Evolutionary conservation across 2,113 vertebrate genomes (phyloP), one percentile per base, ranked within the genome.

Genomic region (Chitala chitala): DNA sequence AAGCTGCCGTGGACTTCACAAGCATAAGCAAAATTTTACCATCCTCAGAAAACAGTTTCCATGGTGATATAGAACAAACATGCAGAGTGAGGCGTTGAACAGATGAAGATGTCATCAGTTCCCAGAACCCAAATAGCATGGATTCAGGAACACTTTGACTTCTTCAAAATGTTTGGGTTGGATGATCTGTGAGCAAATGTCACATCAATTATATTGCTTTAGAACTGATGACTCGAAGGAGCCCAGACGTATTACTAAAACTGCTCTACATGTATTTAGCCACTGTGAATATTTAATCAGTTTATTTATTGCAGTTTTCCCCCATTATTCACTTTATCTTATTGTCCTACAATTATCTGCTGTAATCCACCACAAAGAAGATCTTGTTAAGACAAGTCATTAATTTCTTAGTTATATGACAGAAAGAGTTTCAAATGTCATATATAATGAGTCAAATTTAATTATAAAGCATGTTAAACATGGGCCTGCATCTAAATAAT

Each of bases 31-130:
- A 64, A 63, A 15, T 56, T 15, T 15, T 63, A 73, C n/a, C n/a
- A 73, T 63, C 48, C 71, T 48, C 26, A 4, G 56, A 13, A 51
- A 0, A 26, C 48, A 71, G 61, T 71, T 77, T 61, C 75, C 54
- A 54, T 72, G 69, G 74, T 66, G 44, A 82, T 46, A 69, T 63
- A 76, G 71, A 72, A 10, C 56, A 44, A 61, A 24, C 74, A 78
- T 80, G 83, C 69, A 79, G 74, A 79, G 65, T 33, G 69, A 75
- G 17, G 26, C 8, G 36, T 29, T 66, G 31, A 29, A 53, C 40
- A 58, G 29, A 66, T 66, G 63, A 56, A 46, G 33, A 69, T 75
- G 33, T 75, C 63, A 56, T 68, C 69, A 73, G 38, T 48, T 38
- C 50, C 64, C 33, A 26, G 58, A 56, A 58, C 73, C 15, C 51